These are phyloP conservation scores for Belonocnema kinseyi DNA, from an alignment of 1,140 invertebrate genomes.

Conservation along the genomic window DNA sequence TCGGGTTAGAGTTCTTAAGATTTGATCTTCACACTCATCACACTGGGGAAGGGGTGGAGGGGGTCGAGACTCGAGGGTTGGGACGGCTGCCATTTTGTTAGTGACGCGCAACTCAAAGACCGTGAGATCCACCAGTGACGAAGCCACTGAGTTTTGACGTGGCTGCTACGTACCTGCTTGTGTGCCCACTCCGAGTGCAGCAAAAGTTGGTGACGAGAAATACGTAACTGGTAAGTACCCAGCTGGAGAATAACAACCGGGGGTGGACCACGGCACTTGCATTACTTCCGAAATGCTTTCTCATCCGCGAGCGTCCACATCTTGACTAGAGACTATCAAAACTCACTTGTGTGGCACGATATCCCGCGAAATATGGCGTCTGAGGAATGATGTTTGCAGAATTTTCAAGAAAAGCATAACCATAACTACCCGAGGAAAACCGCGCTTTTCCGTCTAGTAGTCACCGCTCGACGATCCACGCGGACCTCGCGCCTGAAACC, in stretches of 20 bases:
- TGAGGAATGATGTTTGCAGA: constrained; percentile 60
- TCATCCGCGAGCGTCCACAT: constrained; percentile 45
- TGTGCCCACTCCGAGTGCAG: constrained; percentile 94
- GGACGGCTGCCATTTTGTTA: constrained; percentile 79
- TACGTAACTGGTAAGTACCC: constrained; percentile 94
- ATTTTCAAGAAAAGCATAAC: constrained; percentile 49
- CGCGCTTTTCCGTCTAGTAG: constrained; percentile 3
- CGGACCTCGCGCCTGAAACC: neutral
- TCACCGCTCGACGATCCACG: neutral
- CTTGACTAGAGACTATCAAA: constrained; percentile 41
- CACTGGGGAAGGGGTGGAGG: constrained; percentile 28
- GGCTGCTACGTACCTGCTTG: constrained; percentile 93
- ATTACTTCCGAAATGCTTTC: constrained; percentile 44
- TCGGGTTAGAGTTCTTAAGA: no score
- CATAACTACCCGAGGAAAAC: constrained; percentile 1
- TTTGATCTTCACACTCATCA: no score
- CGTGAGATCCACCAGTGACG: constrained; percentile 81
- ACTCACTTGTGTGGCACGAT: constrained; percentile 55
- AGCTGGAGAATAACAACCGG: constrained; percentile 83
- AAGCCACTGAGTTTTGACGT: constrained; percentile 94
- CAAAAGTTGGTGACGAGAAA: constrained; percentile 94
- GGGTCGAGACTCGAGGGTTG: constrained; percentile 41
- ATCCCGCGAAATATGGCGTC: constrained; percentile 78
- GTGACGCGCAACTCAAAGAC: constrained; percentile 80
- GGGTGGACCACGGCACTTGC: constrained; percentile 76